Base-by-base conservation (phyloP, 2,888 invertebrate genomes). In the Himalopsyche anomala region DNA sequence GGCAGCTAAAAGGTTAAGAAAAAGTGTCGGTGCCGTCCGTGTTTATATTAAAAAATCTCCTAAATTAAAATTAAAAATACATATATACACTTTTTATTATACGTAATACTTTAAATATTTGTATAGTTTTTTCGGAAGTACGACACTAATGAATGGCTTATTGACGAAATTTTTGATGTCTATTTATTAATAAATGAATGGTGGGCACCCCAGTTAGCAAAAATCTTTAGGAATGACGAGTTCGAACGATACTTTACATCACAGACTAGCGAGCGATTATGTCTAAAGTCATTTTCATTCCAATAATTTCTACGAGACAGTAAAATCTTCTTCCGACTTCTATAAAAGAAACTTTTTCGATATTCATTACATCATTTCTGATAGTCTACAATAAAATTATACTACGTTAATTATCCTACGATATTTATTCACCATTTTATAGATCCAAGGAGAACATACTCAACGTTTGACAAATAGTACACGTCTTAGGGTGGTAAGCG, bases 301-400 rank as follows among this genome's bases (percentile, higher is more conserved):
- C 62, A 62, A 62, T 62, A 62, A 62, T 62, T 62, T 62, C 62
- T 62, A 62, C 62, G 62, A 3, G 62, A 62, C 28, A 62, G n/a
- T 62, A 62, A 62, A 62, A 19, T 62, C 28, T 28, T 28, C 19
- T 62, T 62, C 62, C 62, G 9, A 62, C 62, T 62, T 11, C 62
- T n/a, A 62, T 19, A 62, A 56, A 62, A 19, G 62, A 11, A 62
- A 28, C 51, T 19, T 62, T 28, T 62, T 62, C 28, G 19, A 62
- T 62, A 28, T 62, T 62, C 62, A 62, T 62, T 62, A 2, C 62
- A 19, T 19, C 62, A 19, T 62, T 62, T 62, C 62, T 62, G 19
- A 62, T 62, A 28, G 62, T 51, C 51, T 51, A 15, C 51, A 51
- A 51, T 51, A 51, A 51, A 51, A 51, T 51, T 51, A 51, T 51